Evolutionary conservation across 2,113 vertebrate genomes (phyloP), one percentile per base, ranked within the genome.

Genomic region (Apistogramma diplotaenia): DNA sequence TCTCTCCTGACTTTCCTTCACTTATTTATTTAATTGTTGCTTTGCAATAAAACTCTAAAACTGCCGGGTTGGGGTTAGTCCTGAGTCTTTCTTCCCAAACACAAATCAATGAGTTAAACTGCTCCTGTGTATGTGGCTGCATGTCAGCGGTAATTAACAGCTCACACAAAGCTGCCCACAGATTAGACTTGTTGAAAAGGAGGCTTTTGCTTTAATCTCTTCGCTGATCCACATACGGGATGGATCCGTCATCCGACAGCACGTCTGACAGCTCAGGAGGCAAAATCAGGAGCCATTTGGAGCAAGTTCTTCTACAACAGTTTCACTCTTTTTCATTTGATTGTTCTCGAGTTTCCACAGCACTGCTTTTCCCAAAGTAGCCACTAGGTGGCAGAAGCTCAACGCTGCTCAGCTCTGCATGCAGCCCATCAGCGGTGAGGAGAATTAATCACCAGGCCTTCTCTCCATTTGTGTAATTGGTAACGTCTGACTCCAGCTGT

Each of bases 281-380:
- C 19, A 29, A n/a, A 33, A 31, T 0, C 21, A 3, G n/a, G 0
- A 35, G 5, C n/a, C 5, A 4, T 33, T n/a, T 59, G 9, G 6
- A 35, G 6, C 29, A 46, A 46, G 40, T 4, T 46, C 12, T 15
- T 15, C 15, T 1, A 46, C n/a, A 46, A 33, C 57, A 60, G 19
- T 60, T 35, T 35, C 33, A 31, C 19, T 5, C 2, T 19, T 60
- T 35, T 60, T 35, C 31, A 21, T 35, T 35, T n/a, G 10, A 21
- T 2, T 21, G 12, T 12, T 60, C 29, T 33, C 4, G 6, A 33
- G 33, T 23, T 23, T 43, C 35, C 15, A 10, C 46, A 25, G 0
- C 12, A 4, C 33, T 8, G 60, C 37, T 62, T 40, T 8, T 65
- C 61, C 35, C 35, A 0, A 7, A 25, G 21, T 3, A 43, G 13